Conservation (phyloP, 2,888 invertebrate species). For the Ceriagrion tenellum region DNA sequence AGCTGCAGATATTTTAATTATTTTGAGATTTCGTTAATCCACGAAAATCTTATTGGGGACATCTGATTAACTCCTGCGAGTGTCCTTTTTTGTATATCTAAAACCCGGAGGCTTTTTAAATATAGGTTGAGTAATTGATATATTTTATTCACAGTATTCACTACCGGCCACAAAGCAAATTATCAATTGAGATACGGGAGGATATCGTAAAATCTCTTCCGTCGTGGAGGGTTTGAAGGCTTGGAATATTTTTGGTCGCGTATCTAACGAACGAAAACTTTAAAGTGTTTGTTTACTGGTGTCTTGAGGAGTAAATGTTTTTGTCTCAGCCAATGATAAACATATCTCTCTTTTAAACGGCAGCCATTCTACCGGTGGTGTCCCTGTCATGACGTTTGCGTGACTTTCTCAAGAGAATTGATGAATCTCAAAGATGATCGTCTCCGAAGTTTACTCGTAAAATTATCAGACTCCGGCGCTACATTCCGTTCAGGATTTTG, state of each 20-base stretch:
- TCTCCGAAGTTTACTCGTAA: not conserved
- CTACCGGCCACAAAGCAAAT: not conserved
- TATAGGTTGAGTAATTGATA: not conserved
- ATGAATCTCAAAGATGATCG: not conserved
- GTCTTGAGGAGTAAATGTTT: not conserved
- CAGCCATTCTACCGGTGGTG: not conserved
- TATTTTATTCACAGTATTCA: not conserved
- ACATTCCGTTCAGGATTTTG: not conserved
- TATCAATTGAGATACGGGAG: not conserved
- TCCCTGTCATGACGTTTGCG: not conserved
- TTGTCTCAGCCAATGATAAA: not conserved
- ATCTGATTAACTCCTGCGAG: not conserved
- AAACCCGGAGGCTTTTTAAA: not conserved
- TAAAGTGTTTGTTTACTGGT: not conserved
- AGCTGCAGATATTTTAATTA: too few species aligned
- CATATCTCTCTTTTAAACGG: not conserved
- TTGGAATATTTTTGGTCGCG: not conserved
- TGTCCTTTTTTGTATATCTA: not conserved
- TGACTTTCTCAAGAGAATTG: conserved; percentile 4
- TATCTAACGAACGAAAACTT: not conserved
- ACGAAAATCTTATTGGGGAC: not conserved
- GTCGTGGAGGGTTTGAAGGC: not conserved
- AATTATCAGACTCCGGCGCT: not conserved
- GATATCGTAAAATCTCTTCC: not conserved
- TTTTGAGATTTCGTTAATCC: not conserved